A percentile compares a stretch with the other conserved stretches of the same genome.
Conservation (phyloP, 2,888 invertebrate genomes). For the Gastracanthus pulcherrimus region DNA sequence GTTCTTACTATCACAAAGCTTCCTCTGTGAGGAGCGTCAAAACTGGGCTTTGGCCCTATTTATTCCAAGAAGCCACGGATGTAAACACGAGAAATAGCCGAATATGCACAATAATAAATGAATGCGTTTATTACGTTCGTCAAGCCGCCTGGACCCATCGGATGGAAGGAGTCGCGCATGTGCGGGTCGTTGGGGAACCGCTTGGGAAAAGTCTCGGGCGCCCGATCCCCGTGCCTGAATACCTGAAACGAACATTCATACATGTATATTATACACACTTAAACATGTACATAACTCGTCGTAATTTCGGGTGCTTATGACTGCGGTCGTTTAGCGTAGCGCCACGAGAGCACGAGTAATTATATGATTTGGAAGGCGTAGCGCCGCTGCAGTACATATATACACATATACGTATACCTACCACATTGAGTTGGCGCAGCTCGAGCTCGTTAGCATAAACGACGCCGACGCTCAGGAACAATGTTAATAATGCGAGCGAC, state of each 20-base stretch:
- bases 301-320: neutral
- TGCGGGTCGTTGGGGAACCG: neutral
- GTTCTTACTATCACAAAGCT: no score
- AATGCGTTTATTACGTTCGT: slow-evolving; percentile 79
- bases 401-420: neutral
- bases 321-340: neutral
- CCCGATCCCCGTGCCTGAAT: neutral
- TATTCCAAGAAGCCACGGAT: no score
- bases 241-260: neutral
- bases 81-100: no score
- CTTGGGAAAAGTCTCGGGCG: neutral
- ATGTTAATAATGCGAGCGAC: neutral
- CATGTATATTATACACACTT: no score
- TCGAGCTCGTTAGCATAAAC: neutral
- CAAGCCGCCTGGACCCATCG: slow-evolving; percentile 79
- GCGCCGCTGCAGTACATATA: neutral
- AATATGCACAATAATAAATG: no score
- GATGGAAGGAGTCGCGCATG: slow-evolving; percentile 14
- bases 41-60: no score
- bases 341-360: neutral
- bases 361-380: neutral
- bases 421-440: neutral
- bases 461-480: neutral
- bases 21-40: no score
- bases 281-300: neutral